Base-by-base conservation (phyloP, 2,113 vertebrate genomes). In the Cinclus mexicanus region DNA sequence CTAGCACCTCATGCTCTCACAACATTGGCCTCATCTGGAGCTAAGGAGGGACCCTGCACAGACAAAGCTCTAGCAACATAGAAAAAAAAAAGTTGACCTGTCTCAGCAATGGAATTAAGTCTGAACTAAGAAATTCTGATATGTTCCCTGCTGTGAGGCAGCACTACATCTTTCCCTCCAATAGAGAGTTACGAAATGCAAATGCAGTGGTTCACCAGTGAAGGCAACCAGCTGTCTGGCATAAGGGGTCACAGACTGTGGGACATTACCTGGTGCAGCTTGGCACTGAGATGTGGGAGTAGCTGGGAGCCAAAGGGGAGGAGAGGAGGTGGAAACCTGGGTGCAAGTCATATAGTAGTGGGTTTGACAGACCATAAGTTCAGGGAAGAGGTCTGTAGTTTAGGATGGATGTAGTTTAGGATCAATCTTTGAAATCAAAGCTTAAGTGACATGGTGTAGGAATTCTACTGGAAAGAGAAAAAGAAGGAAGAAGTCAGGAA, bases 181-280 rank as follows among this genome's bases (percentile, higher is more conserved):
- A 15, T 1, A 60, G 0, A 46, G 33, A 67, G 12, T 13, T 53
- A 68, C 3, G 35, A 72, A 91, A 83, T 50, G n/a, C 8, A 75
- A 75, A 78, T 26, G 10, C 14, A 85, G 53, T 49, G 13, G 23
- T 31, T 72, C 37, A 68, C 14, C 44, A 14, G 25, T n/a, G 35
- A 88, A 46, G 46, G 22, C 33, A 84, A 70, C 35, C 20, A 53
- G 14, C 18, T 82, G 26, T 21, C 33, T 53, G 37, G 10, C 2
- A 28, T 5, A 47, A 47, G 10, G 17, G 28, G 31, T 65, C 53
- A 68, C 26, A 84, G 69, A 50, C 20, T 5, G 7, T 16, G 12
- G 75, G 80, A 50, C 0, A 1, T 57, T 29, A 64, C 2, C 0
- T 26, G 13, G 18, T 53, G 12, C 50, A 83, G 12, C 10, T 26